phyloP scores from a whole-genome alignment of 2,888 invertebrate species.

The Hoplodrina blanda region DNA sequence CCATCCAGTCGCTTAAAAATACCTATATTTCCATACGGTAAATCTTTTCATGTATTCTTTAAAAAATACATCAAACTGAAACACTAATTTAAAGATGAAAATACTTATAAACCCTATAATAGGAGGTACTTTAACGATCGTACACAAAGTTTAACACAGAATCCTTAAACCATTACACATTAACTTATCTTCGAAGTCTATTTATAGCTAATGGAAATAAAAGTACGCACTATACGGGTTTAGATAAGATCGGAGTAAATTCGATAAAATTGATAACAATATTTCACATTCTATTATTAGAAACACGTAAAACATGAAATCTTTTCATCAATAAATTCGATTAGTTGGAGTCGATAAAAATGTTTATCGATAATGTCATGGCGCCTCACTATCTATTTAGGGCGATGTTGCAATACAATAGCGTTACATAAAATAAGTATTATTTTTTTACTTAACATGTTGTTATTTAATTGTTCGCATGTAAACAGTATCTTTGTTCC shows the following conservation, averaged over 20 bases:
- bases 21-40: no score
- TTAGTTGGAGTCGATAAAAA: slow-evolving; percentile 55
- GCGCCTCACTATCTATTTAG: slow-evolving; percentile 53
- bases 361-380: slow-evolving; percentile 51
- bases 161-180: background rate
- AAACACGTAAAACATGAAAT: slow-evolving; percentile 44
- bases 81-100: no score
- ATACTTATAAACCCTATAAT: no score
- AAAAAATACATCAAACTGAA: no score
- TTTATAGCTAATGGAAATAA: slow-evolving; percentile 56
- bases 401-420: slow-evolving; percentile 37
- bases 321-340: slow-evolving; percentile 49
- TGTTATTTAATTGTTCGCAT: background rate
- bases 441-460: background rate
- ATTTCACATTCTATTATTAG: slow-evolving; percentile 55
- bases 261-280: slow-evolving; percentile 58
- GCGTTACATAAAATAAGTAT: slow-evolving; percentile 6
- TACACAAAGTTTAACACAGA: background rate
- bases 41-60: no score
- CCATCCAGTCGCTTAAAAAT: no score
- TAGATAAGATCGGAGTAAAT: slow-evolving; percentile 55
- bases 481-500: background rate
- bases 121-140: no score
- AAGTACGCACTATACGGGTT: slow-evolving; percentile 48
- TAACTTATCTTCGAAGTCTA: slow-evolving; percentile 41